Evolutionary conservation across 2,888 invertebrate species (phyloP), one percentile per base, ranked within the genome.

Genomic region (Callyntrura guangdongensis): DNA sequence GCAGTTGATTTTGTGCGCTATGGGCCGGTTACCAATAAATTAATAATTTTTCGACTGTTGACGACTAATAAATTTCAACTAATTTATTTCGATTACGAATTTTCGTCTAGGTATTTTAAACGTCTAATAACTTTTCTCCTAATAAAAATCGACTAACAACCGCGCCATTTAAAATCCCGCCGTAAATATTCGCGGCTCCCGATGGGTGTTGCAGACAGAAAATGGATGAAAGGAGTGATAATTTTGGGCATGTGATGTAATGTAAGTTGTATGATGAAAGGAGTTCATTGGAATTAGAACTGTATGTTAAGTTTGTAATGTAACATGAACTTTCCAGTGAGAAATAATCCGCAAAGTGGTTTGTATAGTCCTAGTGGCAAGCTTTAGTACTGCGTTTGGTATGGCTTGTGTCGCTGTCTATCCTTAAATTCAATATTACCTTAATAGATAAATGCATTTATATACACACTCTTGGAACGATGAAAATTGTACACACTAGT

Each of bases 271-370:
- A 47, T 11, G 72, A 9, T 11, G 72, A 9, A 20, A 47, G 8
- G n/a, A 69, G 72, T 74, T 74, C 72, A 74, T 49, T 74, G 47
- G 72, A 74, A 67, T 17, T 47, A 20, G n/a, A n/a, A n/a, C n/a
- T 74, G 47, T 69, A 17, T 17, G 20, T 25, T 27, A 3, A 69
- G 36, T 17, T n/a, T 27, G 17, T 69, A 69, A 69, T 69, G 69
- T 45, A 69, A 69, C 45, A n/a, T 69, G 67, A 67, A 36, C 14
- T 67, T 67, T 67, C 64, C 3, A 59, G 59, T 17, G 14, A 64
- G 22, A 6, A 64, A 6, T 36, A 36, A 36, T 36, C 36, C 6
- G 36, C 4, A 27, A 25, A 64, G 6, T 11, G 11, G 25, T 25
- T 64, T 27, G 11, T 4, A 9, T 64, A 14, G 22, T 25, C n/a